Evolutionary conservation across 2,113 vertebrate genomes (phyloP), one percentile per base, ranked within the genome.

Genomic region (Ranitomeya imitator): DNA sequence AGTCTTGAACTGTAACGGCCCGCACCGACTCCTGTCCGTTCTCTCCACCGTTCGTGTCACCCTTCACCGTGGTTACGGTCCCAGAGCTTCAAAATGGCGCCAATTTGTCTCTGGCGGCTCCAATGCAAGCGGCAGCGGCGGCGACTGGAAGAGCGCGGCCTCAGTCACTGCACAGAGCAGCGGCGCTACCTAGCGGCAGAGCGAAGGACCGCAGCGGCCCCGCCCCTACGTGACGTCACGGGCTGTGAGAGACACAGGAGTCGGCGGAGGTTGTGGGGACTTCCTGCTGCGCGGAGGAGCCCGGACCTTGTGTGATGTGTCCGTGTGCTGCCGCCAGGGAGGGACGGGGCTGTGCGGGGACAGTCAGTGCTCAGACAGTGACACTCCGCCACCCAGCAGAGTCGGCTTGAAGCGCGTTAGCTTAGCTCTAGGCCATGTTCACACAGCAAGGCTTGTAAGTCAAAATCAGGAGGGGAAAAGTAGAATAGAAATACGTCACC

Each of bases 11-110:
- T 94, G 93, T 93, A 6, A 8, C 4, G 51, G 92, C 95, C 94
- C 93, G 92, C 37, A 21, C 95, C 93, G 94, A 90, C 93, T 94
- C 91, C 92, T 95, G 67, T 90, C 92, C 92, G 93, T 90, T 92
- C 93, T 93, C 95, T 96, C 96, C 95, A 95, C 96, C 95, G 93
- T 89, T 91, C 91, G 84, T 92, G 91, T 90, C 91, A 91, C 91
- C 92, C 90, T 45, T 92, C 92, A 92, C 92, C 86, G 65, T 87
- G 91, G 73, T 92, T 94, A 94, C 79, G 79, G 74, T 94, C 94
- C 95, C 93, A 93, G 94, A 92, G 96, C 97, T 99, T 98, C 97
- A 99, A 99, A 99, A 99, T 99, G 97, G 98, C 97, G 98, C 97
- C 98, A 99, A 99, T 96, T 95, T 93, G 93, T 93, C 93, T 92